Base-by-base conservation (phyloP, 2,888 invertebrate species). In the Meiosimyza decipiens region DNA sequence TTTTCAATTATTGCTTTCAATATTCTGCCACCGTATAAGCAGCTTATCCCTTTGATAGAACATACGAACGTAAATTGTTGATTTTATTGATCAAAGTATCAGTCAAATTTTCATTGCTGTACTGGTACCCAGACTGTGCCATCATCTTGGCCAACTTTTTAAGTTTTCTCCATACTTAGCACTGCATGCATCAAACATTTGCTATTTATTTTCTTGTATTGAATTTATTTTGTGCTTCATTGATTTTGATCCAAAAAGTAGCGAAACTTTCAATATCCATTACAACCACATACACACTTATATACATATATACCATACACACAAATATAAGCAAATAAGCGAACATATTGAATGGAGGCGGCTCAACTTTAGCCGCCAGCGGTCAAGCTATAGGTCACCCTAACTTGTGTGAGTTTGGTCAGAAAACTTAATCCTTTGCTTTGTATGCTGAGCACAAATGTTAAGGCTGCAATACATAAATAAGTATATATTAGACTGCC, bases 371-470 rank as follows among this genome's bases (percentile, higher is more conserved):
- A 18, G 51, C 64, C 51, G 22, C 15, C 51, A 50, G 64, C 64
- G 64, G 64, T 64, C 64, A 50, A 50, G 51, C 64, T 50, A 13
- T 64, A 28, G 64, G 51, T 51, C 51, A 28, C 49, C 49, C 18
- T 22, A 40, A 51, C 13, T 50, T 47, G 12, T 51, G 50, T 64
- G 50, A 18, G 59, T 60, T 40, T 51, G 64, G 51, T 50, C 64
- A 51, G 50, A 40, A 63, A 47, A 50, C 64, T 51, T 64, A 64
- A 64, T 64, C 64, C 64, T 50, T 64, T 64, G 64, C 64, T 50
- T 64, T 64, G 51, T 63, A 47, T 40, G n/a, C 16, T 63, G 7
- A 16, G n/a, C 64, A 64, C 47, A 62, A 6, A 40, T 40, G 40
- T 40, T 40, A 40, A 40, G 9, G 40, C 40, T 40, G 6, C 1